Evolutionary conservation across 2,888 invertebrate species (phyloP).

Genomic region (Drosophila melanosoma): DNA sequence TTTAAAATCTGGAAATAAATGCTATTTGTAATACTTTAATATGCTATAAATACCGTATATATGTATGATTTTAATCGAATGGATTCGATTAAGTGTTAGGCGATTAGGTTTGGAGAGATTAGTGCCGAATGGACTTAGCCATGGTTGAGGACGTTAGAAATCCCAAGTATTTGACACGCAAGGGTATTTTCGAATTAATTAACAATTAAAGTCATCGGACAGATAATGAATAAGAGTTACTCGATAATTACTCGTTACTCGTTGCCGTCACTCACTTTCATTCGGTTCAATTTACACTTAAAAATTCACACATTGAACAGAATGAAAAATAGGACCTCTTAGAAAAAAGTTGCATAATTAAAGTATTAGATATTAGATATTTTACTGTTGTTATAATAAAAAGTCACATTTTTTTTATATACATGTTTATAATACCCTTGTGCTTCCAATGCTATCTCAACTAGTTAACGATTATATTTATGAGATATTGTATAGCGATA

Average conservation of each 20-base stretch:
- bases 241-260: background rate
- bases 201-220: background rate
- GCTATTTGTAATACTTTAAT: conserved; percentile 3
- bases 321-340: background rate
- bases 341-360: background rate
- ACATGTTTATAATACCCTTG: background rate
- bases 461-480: conserved; percentile 20
- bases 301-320: background rate
- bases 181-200: conserved; percentile 7
- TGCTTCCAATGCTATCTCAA: conserved; percentile 1
- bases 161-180: background rate
- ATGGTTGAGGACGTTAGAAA: background rate
- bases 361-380: no score
- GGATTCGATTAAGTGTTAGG: conserved; percentile 9
- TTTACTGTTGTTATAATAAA: no score
- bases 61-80: background rate
- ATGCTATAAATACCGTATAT: background rate
- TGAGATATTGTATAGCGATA: conserved; percentile 37
- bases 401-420: background rate
- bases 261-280: background rate
- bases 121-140: conserved; percentile 9
- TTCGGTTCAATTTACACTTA: background rate
- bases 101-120: background rate
- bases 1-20: background rate
- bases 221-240: background rate